Evolutionary conservation across 2,113 vertebrate species (phyloP).

Genomic region (Peromyscus polionotus): DNA sequence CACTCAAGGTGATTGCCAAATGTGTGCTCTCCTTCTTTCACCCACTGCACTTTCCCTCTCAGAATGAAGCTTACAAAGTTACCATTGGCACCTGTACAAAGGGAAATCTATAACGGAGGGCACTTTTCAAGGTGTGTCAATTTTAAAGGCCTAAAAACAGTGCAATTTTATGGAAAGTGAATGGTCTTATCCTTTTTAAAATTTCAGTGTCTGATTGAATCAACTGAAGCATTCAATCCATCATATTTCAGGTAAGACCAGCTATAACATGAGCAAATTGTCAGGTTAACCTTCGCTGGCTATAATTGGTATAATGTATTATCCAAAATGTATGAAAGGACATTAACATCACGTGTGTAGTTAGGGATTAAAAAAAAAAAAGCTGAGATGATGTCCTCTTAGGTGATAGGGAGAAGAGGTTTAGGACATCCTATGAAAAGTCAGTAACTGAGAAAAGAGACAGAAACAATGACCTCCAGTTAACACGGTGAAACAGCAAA

Average conservation of each 20-base stretch:
- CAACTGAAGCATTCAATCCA: slow-evolving; percentile 78
- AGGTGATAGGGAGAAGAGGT: slow-evolving; percentile 41
- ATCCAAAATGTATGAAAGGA: slow-evolving; percentile 62
- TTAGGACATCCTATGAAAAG: slow-evolving; percentile 35
- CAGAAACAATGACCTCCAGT: slow-evolving; percentile 58
- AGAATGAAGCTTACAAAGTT: slow-evolving; percentile 66
- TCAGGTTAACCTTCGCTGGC: slow-evolving; percentile 76
- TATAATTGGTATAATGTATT: slow-evolving; percentile 65
- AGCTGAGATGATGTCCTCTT: not conserved
- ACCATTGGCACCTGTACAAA: slow-evolving; percentile 70
- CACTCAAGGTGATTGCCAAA: slow-evolving; percentile 69
- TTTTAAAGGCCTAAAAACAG: slow-evolving; percentile 76
- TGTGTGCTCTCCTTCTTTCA: slow-evolving; percentile 35
- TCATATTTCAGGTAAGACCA: slow-evolving; percentile 68
- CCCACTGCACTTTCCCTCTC: slow-evolving; percentile 26
- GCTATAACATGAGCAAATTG: slow-evolving; percentile 68
- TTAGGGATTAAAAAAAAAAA: slow-evolving; percentile 13
- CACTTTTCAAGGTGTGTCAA: slow-evolving; percentile 76
- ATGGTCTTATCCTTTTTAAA: slow-evolving; percentile 71
- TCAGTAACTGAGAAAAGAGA: slow-evolving; percentile 43
- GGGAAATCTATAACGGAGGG: slow-evolving; percentile 72
- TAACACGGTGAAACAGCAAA: not conserved
- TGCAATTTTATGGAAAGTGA: slow-evolving; percentile 79
- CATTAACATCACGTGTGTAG: slow-evolving; percentile 50
- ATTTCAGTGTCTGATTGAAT: slow-evolving; percentile 75